Evolutionary conservation across 2,113 vertebrate species (phyloP).

Genomic region (Microtus pennsylvanicus): DNA sequence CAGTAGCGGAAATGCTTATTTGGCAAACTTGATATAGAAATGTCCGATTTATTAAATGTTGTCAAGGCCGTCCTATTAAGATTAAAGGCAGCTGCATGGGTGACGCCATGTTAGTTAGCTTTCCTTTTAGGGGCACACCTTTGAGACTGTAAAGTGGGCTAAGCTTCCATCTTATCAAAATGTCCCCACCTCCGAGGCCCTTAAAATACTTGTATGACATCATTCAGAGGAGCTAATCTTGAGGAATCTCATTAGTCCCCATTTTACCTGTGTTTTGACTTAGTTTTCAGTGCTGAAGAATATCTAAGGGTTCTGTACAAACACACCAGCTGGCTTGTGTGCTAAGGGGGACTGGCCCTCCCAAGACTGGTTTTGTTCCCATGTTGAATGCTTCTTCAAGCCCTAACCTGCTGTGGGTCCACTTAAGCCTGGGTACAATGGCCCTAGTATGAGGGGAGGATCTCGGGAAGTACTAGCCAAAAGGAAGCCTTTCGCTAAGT

Average conservation of each 20-base stretch:
- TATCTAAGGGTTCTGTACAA: not conserved
- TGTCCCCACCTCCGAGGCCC: not conserved
- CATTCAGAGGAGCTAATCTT: not conserved
- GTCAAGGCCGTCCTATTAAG: not conserved
- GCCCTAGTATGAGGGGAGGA: not conserved
- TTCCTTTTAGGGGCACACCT: accelerated
- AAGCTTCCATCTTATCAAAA: not conserved
- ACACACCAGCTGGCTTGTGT: not conserved
- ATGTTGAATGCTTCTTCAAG: constrained; percentile 30
- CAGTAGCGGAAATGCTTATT: not conserved
- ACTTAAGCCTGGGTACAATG: constrained; percentile 32
- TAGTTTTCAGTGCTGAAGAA: not conserved
- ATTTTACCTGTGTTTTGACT: not conserved
- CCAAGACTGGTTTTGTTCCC: not conserved
- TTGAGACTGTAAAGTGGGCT: not conserved
- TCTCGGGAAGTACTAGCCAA: constrained; percentile 51
- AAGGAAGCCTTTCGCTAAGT: not conserved
- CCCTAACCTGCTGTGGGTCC: not conserved
- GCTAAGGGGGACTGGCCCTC: not conserved
- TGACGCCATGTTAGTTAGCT: not conserved
- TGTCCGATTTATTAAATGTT: not conserved
- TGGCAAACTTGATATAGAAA: not conserved
- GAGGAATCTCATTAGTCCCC: not conserved
- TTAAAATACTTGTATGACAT: constrained; percentile 42
- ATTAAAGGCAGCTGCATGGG: not conserved